These are phyloP conservation scores for Colinus virginianus DNA, from an alignment of 2,113 vertebrate species.

Conservation along the genomic window DNA sequence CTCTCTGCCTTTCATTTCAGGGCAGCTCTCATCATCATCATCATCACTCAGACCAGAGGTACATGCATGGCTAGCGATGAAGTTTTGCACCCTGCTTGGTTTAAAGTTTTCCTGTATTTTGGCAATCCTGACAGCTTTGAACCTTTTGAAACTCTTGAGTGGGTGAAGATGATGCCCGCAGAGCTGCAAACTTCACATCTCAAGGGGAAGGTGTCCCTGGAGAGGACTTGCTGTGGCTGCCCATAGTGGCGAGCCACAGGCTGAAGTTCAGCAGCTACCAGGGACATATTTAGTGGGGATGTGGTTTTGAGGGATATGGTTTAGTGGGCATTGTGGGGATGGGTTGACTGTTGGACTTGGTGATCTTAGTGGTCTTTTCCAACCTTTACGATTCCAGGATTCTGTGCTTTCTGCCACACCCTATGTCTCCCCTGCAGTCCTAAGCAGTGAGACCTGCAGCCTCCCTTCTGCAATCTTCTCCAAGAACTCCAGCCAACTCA, in stretches of 20 bases:
- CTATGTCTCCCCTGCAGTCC: neutral
- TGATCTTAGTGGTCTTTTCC: no score
- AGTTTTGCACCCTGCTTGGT: neutral
- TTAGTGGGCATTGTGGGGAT: no score
- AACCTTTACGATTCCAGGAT: no score
- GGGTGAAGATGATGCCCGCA: neutral
- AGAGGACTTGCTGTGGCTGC: neutral
- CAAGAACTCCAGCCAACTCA: neutral
- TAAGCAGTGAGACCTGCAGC: neutral
- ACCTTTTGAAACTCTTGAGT: no score
- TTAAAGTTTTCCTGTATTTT: neutral
- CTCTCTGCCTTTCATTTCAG: neutral
- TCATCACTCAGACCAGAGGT: neutral
- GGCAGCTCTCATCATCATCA: neutral
- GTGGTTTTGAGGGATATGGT: no score
- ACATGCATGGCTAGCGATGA: neutral
- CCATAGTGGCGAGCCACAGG: rapidly evolving
- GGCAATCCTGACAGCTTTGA: neutral
- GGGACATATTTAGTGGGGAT: no score
- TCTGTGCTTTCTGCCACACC: no score
- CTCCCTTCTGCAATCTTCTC: neutral
- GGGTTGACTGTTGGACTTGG: no score
- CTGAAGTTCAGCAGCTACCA: neutral
- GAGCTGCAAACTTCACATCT: neutral
- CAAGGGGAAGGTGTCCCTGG: neutral